Evolutionary conservation across 2,113 vertebrate species (phyloP).

Genomic region (Oceanites oceanicus): DNA sequence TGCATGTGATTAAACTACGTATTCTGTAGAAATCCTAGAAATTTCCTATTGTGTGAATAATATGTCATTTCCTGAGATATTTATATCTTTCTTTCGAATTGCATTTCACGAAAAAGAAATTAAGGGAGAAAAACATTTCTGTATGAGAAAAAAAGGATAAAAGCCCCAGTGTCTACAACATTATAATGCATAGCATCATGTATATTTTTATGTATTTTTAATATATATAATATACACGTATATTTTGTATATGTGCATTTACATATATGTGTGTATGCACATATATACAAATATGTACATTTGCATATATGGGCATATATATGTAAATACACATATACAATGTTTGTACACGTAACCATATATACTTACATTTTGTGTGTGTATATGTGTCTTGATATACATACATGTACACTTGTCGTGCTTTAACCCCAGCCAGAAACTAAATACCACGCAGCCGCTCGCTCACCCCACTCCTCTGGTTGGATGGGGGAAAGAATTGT

Average conservation of each 20-base stretch:
- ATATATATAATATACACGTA: no score
- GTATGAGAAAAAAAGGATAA: background rate
- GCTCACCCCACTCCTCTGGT: no score
- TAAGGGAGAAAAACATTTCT: background rate
- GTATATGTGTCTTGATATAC: background rate
- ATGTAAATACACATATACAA: background rate
- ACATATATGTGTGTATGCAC: background rate
- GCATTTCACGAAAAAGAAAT: background rate
- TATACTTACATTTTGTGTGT: background rate
- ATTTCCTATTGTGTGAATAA: background rate
- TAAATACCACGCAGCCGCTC: no score
- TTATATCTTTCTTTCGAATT: background rate
- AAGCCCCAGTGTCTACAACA: fast-evolving
- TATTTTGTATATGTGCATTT: background rate
- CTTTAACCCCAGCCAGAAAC: no score
- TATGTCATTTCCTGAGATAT: background rate
- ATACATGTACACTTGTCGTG: background rate
- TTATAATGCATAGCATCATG: background rate
- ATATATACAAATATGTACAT: no score
- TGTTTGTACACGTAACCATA: background rate
- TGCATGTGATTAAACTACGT: background rate
- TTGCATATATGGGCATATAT: background rate
- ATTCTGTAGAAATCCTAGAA: background rate
- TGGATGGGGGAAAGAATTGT: no score
- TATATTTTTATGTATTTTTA: background rate